These are phyloP conservation scores for Parnassius glacialis DNA, from an alignment of 2,888 invertebrate genomes.

Conservation along the genomic window DNA sequence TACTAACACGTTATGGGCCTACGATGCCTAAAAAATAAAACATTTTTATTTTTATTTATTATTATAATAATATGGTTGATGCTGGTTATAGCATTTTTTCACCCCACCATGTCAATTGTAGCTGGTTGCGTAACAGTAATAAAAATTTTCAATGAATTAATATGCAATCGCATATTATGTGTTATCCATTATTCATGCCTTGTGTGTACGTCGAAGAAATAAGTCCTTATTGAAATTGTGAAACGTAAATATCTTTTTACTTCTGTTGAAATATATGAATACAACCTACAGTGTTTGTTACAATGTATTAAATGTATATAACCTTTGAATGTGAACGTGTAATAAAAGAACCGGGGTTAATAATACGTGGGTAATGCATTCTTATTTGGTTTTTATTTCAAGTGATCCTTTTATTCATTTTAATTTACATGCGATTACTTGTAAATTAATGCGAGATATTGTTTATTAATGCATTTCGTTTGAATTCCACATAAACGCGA, in stretches of 20 bases:
- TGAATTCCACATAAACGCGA: slow-evolving; percentile 1
- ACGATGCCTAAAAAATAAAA: too few relatives aligned
- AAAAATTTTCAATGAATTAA: slow-evolving; percentile 2
- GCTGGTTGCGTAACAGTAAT: neutral
- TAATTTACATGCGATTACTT: slow-evolving; percentile 12
- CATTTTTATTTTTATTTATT: too few relatives aligned
- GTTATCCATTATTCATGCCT: slow-evolving; percentile 6
- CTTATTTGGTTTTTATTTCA: slow-evolving; percentile 2
- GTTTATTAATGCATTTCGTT: slow-evolving; percentile 21
- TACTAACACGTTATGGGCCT: too few relatives aligned
- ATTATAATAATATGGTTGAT: too few relatives aligned
- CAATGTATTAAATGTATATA: slow-evolving; percentile 17
- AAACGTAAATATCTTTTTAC: neutral
- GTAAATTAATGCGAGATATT: slow-evolving; percentile 24
- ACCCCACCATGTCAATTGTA: neutral
- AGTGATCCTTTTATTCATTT: neutral
- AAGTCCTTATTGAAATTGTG: slow-evolving; percentile 20
- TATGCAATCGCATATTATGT: slow-evolving; percentile 1
- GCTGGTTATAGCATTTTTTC: neutral
- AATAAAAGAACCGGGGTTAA: slow-evolving; percentile 14
- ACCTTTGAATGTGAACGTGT: slow-evolving; percentile 22
- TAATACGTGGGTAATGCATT: neutral
- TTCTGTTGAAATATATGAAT: slow-evolving; percentile 13
- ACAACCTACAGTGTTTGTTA: neutral
- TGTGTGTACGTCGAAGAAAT: neutral